Evolutionary conservation across 2,888 invertebrate genomes (phyloP), one percentile per base, ranked within the genome.

Genomic region (Stomorhina lunata): DNA sequence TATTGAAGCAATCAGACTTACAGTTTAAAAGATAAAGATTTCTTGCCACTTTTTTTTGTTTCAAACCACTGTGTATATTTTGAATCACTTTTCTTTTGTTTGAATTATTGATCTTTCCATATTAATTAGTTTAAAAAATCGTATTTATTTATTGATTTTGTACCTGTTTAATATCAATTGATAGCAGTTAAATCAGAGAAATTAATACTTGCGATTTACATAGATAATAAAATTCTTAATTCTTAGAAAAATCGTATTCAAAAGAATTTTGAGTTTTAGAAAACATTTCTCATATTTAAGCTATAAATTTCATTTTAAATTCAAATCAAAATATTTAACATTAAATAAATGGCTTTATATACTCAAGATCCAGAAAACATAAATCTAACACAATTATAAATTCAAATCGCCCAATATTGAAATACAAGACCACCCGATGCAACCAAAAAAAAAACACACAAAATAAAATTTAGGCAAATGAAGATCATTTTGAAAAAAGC

Each of bases 361-460:
- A n/a, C 37, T 37, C 37, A 37, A 37, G 15, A n/a, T 10, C 15
- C 17, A 57, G 34, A 32, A 10, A 9, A 40, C 25, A n/a, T 12
- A 12, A 10, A 37, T 37, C n/a, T 37, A n/a, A 25, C 10, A 15
- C 4, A 32, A 34, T 12, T 12, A 4, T 10, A 59, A 20, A 25
- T 59, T 25, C 22, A 22, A 37, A 37, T 34, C 22, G 7, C 40
- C 48, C 27, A 27, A 22, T 12, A 15, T 48, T 27, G 29, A 68
- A 77, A 61, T 63, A 32, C n/a, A 69, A 77, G 53, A 69, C 40
- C 76, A 32, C 20, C 59, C 59, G n/a, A 57, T 66, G 20, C 45
- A 25, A 15, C 17, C 25, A 32, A 55, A 71, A 32, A 65, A 34
- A 20, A 27, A 15, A 4, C 15, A 17, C 40, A n/a, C n/a, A n/a